Conservation (phyloP, 1,140 invertebrate species). For the Bombus balteatus region DNA sequence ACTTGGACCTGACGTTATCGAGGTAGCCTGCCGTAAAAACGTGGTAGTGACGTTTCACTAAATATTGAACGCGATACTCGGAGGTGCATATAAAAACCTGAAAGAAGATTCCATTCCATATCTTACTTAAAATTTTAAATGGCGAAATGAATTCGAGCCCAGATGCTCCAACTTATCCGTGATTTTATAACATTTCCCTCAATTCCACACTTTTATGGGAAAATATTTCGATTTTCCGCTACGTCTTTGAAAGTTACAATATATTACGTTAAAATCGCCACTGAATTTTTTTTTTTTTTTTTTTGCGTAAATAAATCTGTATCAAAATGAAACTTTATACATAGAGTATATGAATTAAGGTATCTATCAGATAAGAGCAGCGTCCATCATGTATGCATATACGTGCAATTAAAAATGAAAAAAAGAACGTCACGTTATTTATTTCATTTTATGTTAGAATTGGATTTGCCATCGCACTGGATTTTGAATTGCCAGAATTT, state of each 20-base stretch:
- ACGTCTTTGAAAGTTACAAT: too few relatives aligned
- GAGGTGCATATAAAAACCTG: background rate
- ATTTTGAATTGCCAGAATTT: background rate
- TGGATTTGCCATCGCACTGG: slow-evolving; percentile 4
- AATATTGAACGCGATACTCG: slow-evolving; percentile 24
- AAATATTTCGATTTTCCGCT: background rate
- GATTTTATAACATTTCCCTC: background rate
- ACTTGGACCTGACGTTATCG: background rate
- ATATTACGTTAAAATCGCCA: too few relatives aligned
- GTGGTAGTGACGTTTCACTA: slow-evolving; percentile 30
- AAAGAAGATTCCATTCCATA: background rate
- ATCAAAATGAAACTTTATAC: background rate
- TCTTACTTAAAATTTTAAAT: slow-evolving; percentile 32
- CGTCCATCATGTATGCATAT: background rate
- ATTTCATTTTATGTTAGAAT: slow-evolving; percentile 1
- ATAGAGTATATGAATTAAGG: background rate
- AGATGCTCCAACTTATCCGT: background rate
- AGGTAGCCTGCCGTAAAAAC: background rate
- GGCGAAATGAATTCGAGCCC: background rate
- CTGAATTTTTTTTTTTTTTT: background rate
- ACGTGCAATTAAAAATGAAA: background rate
- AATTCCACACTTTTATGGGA: background rate
- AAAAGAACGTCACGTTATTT: background rate
- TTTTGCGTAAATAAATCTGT: background rate
- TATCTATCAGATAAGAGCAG: background rate